Evolutionary conservation across 37 sponge, comb jelly and placozoan genomes (phyloP).

Genomic region (Ephydatia muelleri): DNA sequence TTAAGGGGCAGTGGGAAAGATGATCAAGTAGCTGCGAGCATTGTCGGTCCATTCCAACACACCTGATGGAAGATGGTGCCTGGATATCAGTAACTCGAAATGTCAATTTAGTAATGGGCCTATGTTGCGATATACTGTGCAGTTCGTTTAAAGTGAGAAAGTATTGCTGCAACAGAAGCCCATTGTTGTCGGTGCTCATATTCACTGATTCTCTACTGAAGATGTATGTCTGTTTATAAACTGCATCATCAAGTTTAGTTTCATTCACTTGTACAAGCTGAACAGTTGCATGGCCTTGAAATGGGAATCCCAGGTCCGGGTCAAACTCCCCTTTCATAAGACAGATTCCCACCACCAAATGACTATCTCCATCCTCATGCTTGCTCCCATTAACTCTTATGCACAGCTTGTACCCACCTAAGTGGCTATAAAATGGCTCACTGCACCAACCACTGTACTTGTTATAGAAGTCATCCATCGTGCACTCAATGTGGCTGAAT

Average conservation of each 20-base stretch:
- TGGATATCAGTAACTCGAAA: not conserved
- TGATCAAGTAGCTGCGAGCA: not conserved
- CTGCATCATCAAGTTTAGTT: not conserved
- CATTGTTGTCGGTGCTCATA: not conserved
- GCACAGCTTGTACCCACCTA: conserved; percentile 24
- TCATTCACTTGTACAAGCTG: not conserved
- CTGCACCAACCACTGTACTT: not conserved
- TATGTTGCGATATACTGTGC: not conserved
- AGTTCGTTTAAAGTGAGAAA: not conserved
- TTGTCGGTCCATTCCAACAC: not conserved
- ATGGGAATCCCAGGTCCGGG: not conserved
- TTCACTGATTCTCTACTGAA: not conserved
- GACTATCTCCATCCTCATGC: not conserved
- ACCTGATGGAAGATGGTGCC: not conserved
- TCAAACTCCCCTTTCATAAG: not conserved
- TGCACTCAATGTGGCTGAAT: not conserved
- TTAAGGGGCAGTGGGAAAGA: not conserved
- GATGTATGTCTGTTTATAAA: not conserved
- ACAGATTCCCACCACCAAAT: not conserved
- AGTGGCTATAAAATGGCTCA: conserved; percentile 25
- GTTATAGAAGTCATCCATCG: not conserved
- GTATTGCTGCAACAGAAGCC: not conserved
- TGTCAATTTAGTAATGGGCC: not conserved
- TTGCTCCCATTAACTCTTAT: not conserved
- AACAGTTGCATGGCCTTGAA: not conserved